Base-by-base conservation (phyloP, 2,888 invertebrate genomes). In the Nemapogon koenigi region DNA sequence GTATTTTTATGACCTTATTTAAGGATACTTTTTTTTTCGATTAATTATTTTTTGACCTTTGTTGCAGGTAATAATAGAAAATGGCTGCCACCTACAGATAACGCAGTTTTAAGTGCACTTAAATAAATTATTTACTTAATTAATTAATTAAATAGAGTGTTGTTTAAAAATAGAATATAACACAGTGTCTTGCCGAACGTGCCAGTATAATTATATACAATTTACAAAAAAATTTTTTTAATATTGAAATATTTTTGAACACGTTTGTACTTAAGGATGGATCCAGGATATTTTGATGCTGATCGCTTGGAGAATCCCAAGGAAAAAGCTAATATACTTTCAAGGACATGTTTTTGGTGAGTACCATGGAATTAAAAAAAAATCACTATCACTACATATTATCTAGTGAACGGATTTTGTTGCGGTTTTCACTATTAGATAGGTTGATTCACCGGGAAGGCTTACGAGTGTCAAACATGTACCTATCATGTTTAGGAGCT, bases 341-440 rank as follows among this genome's bases (percentile, higher is more conserved):
- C 89, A 3, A 78, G 83, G 45, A 62, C 85, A 49, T 82, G 82
- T 42, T 89, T 83, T 60, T 83, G 85, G 89, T 90, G 65, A 73
- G 85, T 81, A 13, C 33, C 16, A 6, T 33, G 4, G n/a, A 19
- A n/a, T 33, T 28, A 6, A n/a, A 22, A 22, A 7, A 22, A 6
- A 8, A 22, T 6, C 10, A 22, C 22, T 22, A 22, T 7, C 22
- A 22, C 10, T 22, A 8, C 10, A 7, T 22, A 22, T 7, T 7
- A 7, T 10, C 22, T 7, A 7, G 22, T 22, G 10, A 28, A n/a
- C n/a, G n/a, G n/a, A 28, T 28, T 28, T 28, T 28, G 13, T 28
- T n/a, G n/a, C 11, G 7, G 7, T n/a, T 28, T 7, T 7, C 10
- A 22, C 10, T 22, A 22, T 6, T 10, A 7, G 22, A 8, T 7